Conservation (phyloP, 2,888 invertebrate genomes). For the Theristus sp. region DNA sequence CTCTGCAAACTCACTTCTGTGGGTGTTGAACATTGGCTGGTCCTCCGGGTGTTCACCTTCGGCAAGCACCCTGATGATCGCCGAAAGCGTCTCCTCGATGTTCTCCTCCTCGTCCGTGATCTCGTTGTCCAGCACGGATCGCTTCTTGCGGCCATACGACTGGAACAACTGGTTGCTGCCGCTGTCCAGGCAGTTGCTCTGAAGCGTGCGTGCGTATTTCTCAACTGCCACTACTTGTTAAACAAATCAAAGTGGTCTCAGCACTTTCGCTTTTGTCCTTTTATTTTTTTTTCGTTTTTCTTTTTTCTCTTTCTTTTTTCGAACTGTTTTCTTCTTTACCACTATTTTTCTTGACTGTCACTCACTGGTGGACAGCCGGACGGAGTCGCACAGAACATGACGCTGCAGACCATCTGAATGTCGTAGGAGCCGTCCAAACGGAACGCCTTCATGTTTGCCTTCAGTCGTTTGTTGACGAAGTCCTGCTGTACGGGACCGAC, state of each 20-base stretch:
- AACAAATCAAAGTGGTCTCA: background rate
- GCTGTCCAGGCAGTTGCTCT: constrained; percentile 29
- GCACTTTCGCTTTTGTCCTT: too few species aligned
- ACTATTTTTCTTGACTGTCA: too few species aligned
- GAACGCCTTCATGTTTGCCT: constrained; percentile 27
- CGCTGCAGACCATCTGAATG: constrained; percentile 26
- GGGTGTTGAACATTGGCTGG: background rate
- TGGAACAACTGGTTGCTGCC: constrained; percentile 28
- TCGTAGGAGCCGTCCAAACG: constrained; percentile 28
- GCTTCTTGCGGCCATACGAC: constrained; percentile 27
- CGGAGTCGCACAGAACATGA: constrained; percentile 30
- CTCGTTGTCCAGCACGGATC: constrained; percentile 8
- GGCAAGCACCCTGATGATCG: constrained; percentile 27
- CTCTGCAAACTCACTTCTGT: background rate
- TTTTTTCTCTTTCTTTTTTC: too few species aligned
- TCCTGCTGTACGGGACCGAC: constrained; percentile 29
- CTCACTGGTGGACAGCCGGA: constrained; percentile 27
- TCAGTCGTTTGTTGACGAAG: constrained; percentile 26
- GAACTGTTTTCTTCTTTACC: too few species aligned
- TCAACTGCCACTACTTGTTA: too few species aligned
- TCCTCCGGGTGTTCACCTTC: constrained; percentile 24
- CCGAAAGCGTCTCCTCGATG: constrained; percentile 23
- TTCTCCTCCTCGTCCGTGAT: constrained; percentile 10
- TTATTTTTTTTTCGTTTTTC: too few species aligned
- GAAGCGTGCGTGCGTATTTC: too few species aligned